phyloP scores from a whole-genome alignment of 2,888 invertebrate species.

The Drosophila longiperda region DNA sequence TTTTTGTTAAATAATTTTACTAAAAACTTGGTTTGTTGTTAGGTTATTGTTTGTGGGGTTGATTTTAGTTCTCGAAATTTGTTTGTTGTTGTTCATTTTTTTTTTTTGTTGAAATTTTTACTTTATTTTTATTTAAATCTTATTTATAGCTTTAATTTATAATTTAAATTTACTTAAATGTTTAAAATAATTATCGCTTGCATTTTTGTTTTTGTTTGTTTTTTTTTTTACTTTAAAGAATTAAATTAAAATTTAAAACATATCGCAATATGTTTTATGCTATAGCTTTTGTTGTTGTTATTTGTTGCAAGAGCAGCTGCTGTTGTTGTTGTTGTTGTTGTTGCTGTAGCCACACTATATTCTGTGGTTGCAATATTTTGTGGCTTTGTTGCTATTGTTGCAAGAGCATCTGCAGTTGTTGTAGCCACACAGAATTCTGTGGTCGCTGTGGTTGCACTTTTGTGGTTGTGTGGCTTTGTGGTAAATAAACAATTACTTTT shows the following conservation, averaged over 20 bases:
- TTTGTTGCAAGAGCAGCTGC: slow-evolving; percentile 36
- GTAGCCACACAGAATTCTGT: slow-evolving; percentile 48
- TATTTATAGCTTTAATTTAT: slow-evolving; percentile 83
- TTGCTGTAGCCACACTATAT: background rate
- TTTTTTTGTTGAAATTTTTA: slow-evolving; percentile 66
- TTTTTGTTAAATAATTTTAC: slow-evolving; percentile 47
- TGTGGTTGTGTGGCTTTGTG: slow-evolving; percentile 71
- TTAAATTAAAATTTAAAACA: slow-evolving; percentile 84
- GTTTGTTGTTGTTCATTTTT: slow-evolving; percentile 46
- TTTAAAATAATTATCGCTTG: slow-evolving; percentile 85
- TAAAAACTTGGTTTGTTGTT: slow-evolving; percentile 49
- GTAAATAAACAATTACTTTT: slow-evolving; percentile 75
- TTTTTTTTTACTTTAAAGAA: slow-evolving; percentile 82
- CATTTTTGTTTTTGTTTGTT: slow-evolving; percentile 70
- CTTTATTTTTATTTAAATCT: slow-evolving; percentile 83
- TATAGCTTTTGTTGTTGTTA: slow-evolving; percentile 58
- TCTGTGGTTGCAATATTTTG: background rate
- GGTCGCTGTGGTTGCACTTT: slow-evolving; percentile 59
- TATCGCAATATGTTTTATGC: slow-evolving; percentile 73
- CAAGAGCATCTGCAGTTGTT: slow-evolving; percentile 43
- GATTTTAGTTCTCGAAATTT: slow-evolving; percentile 54
- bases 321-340: slow-evolving; percentile 50
- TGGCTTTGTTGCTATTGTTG: slow-evolving; percentile 36
- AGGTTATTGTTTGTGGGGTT: slow-evolving; percentile 52
- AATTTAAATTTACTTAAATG: slow-evolving; percentile 85